Conservation (phyloP, 2,888 invertebrate species). For the Junonia oenone region DNA sequence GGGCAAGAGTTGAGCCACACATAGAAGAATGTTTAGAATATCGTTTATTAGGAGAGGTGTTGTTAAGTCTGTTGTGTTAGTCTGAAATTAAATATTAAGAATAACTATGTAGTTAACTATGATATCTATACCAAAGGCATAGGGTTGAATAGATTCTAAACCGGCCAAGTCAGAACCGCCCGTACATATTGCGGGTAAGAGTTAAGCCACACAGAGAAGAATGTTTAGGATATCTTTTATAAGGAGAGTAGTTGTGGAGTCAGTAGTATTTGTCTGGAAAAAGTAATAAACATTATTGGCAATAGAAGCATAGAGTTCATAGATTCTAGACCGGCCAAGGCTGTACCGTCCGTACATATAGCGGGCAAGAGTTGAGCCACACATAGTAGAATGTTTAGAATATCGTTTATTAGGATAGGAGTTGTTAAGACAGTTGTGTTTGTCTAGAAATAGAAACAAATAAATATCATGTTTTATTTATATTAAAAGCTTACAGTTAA, state of each 20-base stretch:
- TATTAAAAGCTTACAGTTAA: conserved; percentile 23
- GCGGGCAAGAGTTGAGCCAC: conserved; percentile 85
- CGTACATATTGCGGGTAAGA: conserved; percentile 84
- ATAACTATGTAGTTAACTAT: no score
- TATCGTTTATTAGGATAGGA: conserved; percentile 82
- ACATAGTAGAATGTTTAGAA: conserved; percentile 87
- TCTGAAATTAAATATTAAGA: no score
- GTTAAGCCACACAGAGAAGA: conserved; percentile 85
- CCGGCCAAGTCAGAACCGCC: conserved; percentile 82
- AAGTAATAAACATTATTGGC: no score
- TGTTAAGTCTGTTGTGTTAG: conserved; percentile 80
- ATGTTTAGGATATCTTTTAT: conserved; percentile 88
- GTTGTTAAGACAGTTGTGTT: conserved; percentile 74
- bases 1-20: conserved; percentile 86
- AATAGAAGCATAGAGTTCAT: no score
- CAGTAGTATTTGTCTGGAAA: conserved; percentile 82
- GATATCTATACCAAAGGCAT: no score
- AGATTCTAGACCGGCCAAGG: conserved; percentile 79
- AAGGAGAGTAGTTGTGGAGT: conserved; percentile 73
- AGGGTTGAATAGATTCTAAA: conserved; percentile 68
- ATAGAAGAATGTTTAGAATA: conserved; percentile 87
- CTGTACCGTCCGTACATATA: conserved; percentile 82
- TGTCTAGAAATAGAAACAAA: background rate
- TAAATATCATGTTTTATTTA: no score
- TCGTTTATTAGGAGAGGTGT: conserved; percentile 82